Conservation (phyloP, 2,888 invertebrate species). For the Digitonthophagus gazella region DNA sequence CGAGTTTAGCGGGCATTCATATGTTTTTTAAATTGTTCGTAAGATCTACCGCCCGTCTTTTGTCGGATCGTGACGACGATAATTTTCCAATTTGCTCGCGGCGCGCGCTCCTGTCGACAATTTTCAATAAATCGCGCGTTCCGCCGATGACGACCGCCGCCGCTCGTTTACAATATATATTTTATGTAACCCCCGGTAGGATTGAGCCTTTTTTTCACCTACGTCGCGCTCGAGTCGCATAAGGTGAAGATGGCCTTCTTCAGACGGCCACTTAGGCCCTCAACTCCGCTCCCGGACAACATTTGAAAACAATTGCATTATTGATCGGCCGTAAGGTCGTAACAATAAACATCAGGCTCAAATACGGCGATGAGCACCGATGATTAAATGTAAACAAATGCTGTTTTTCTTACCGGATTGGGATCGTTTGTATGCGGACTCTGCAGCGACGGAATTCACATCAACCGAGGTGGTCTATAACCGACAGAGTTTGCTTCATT, state of each 20-base stretch:
- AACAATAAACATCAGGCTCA: conserved; percentile 15
- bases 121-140: conserved; percentile 37
- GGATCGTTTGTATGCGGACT: conserved; percentile 9
- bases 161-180: conserved; percentile 24
- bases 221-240: conserved; percentile 14
- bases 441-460: background rate
- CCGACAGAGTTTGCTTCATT: background rate
- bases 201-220: conserved; percentile 16
- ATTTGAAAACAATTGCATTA: conserved; percentile 18
- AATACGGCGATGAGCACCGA: conserved; percentile 1
- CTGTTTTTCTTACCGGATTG: conserved; percentile 1
- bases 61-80: conserved; percentile 39
- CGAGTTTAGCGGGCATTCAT: conserved; percentile 22
- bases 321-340: conserved; percentile 7
- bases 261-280: conserved; percentile 17
- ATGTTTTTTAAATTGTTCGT: conserved; percentile 30
- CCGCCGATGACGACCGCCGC: conserved; percentile 17
- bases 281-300: background rate
- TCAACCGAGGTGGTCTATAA: conserved; percentile 11
- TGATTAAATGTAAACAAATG: conserved; percentile 17
- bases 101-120: conserved; percentile 35
- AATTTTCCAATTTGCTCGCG: conserved; percentile 41
- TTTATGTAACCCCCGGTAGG: conserved; percentile 26
- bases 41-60: conserved; percentile 37
- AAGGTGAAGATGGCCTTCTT: conserved; percentile 27